Percentiles rank a stretch among this genome's conserved stretches.
Conservation (phyloP, 2,888 invertebrate species). For the Hofmannophila pseudospretella region DNA sequence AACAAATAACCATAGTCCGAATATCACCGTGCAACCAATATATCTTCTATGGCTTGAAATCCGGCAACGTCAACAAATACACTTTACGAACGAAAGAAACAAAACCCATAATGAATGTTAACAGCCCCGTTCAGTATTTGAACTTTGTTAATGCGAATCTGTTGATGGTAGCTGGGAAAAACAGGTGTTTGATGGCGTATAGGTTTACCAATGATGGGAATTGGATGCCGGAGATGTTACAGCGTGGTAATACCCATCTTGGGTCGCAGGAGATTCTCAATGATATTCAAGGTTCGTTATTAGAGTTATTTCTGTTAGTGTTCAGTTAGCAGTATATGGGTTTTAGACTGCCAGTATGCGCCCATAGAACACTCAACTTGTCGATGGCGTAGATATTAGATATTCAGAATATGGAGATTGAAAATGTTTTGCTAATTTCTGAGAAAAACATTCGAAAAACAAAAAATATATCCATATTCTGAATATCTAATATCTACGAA, state of each 20-base stretch:
- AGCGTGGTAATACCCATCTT: slow-evolving; percentile 50
- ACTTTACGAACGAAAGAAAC: slow-evolving; percentile 51
- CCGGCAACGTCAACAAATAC: slow-evolving; percentile 60
- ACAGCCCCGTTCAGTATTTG: slow-evolving; percentile 59
- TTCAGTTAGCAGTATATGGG: too few species aligned
- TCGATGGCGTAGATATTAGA: too few species aligned
- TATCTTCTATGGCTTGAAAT: slow-evolving; percentile 66
- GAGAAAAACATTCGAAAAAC: too few species aligned
- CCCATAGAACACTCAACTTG: too few species aligned
- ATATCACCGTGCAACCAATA: slow-evolving; percentile 72
- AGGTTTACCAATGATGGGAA: slow-evolving; percentile 30
- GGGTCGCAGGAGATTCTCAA: slow-evolving; percentile 70
- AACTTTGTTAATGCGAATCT: slow-evolving; percentile 49
- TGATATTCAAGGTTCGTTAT: slow-evolving; percentile 50
- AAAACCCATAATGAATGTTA: slow-evolving; percentile 52
- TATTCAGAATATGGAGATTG: too few species aligned
- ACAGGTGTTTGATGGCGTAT: slow-evolving; percentile 62
- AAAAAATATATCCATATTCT: too few species aligned
- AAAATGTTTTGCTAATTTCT: too few species aligned
- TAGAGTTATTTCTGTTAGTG: too few species aligned
- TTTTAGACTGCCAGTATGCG: too few species aligned
- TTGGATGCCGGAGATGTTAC: slow-evolving; percentile 63
- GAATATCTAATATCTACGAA: too few species aligned
- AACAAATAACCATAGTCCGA: slow-evolving; percentile 61
- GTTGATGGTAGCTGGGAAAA: slow-evolving; percentile 60